A percentile compares a stretch with the other conserved stretches of the same genome.
Conservation (phyloP, 2,888 invertebrate genomes). For the Drosophila colorata region DNA sequence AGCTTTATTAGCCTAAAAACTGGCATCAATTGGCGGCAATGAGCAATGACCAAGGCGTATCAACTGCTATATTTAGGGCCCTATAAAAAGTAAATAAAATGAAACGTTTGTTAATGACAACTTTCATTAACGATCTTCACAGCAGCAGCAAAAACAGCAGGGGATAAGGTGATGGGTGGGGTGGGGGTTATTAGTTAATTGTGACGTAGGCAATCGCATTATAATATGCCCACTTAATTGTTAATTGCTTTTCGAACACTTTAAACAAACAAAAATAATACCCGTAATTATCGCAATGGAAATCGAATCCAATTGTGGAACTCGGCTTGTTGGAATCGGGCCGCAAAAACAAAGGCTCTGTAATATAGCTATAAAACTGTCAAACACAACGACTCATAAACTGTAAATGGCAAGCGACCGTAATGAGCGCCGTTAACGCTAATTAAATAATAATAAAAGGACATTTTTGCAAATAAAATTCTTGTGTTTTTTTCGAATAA, state of each 20-base stretch:
- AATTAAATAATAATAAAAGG: conserved; percentile 71
- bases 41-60: conserved; percentile 30
- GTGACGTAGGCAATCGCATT: conserved; percentile 71
- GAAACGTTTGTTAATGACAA: conserved; percentile 62
- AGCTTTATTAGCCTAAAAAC: conserved; percentile 18
- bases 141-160: conserved; percentile 2
- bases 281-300: conserved; percentile 60
- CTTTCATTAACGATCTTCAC: conserved; percentile 63
- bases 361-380: conserved; percentile 67
- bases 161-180: conserved; percentile 9
- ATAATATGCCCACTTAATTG: conserved; percentile 73
- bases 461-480: conserved; percentile 45
- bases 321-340: conserved; percentile 5
- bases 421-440: conserved; percentile 40
- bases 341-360: conserved; percentile 28
- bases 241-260: conserved; percentile 78
- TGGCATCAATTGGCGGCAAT: not conserved
- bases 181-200: conserved; percentile 71
- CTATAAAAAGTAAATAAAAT: conserved; percentile 48
- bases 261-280: conserved; percentile 70
- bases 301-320: conserved; percentile 37
- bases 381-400: conserved; percentile 57
- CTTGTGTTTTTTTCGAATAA: conserved; percentile 71
- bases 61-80: conserved; percentile 32
- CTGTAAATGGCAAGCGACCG: conserved; percentile 18